These are phyloP conservation scores for Lasioglossum leucozonium DNA, from an alignment of 2,888 invertebrate species.

Conservation along the genomic window DNA sequence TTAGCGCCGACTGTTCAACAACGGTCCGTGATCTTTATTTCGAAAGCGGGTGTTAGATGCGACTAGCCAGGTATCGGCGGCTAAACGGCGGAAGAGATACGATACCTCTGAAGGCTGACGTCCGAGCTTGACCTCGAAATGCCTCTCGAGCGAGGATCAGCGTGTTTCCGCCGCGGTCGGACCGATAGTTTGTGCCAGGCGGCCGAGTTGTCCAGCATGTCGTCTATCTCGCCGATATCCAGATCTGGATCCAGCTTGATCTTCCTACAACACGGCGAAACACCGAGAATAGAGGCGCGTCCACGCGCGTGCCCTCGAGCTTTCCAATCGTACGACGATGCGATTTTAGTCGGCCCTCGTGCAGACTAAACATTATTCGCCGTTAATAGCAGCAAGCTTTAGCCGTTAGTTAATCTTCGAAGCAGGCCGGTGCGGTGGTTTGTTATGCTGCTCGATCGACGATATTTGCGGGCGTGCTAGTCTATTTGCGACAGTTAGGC, in stretches of 20 bases:
- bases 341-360: conserved; percentile 32
- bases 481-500: conserved; percentile 16
- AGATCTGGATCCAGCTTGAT: conserved; percentile 86
- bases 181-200: conserved; percentile 91
- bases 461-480: conserved; percentile 29
- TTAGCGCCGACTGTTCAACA: neutral
- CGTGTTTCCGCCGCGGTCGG: conserved; percentile 89
- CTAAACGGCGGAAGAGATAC: conserved; percentile 3
- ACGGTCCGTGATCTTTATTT: neutral
- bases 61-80: neutral
- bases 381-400: conserved; percentile 46
- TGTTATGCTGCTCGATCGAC: conserved; percentile 28
- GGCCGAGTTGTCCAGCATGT: conserved; percentile 89
- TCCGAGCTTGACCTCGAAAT: conserved; percentile 77
- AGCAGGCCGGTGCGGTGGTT: neutral
- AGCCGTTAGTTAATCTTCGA: conserved; percentile 28
- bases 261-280: conserved; percentile 76
- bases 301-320: neutral
- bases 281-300: conserved; percentile 26
- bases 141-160: conserved; percentile 84
- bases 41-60: neutral
- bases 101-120: conserved; percentile 64
- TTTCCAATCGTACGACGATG: neutral
- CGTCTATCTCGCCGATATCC: conserved; percentile 86
- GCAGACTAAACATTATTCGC: conserved; percentile 43